A percentile compares a stretch with the other conserved stretches of the same genome.
These are phyloP conservation scores for Paguma larvata DNA, from an alignment of 2,797 vertebrate genomes.

Conservation along the genomic window DNA sequence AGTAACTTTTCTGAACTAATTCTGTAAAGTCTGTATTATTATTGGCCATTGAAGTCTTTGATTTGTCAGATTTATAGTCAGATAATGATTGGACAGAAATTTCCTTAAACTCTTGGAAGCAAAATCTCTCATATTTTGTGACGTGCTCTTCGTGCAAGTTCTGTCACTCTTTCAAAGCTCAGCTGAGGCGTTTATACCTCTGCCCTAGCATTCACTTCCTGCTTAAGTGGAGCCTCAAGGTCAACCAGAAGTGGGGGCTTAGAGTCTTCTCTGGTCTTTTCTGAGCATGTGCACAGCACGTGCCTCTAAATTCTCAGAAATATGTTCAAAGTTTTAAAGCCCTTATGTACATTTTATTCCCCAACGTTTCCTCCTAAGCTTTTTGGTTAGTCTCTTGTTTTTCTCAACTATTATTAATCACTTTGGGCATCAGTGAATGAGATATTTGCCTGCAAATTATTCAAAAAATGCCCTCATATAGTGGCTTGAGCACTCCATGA, in stretches of 20 bases:
- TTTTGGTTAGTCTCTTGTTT: not conserved
- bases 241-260: not conserved
- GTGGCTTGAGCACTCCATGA: not conserved
- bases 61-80: not conserved
- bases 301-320: not conserved
- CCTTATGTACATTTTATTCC: not conserved
- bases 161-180: not conserved
- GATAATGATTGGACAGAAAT: not conserved
- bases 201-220: not conserved
- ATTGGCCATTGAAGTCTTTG: not conserved
- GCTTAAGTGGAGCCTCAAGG: not conserved
- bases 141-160: not conserved
- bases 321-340: not conserved
- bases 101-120: not conserved
- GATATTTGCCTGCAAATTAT: not conserved
- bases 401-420: not conserved
- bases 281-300: not conserved
- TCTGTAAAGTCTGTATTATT: not conserved
- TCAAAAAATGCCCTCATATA: not conserved
- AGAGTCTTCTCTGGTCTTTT: not conserved
- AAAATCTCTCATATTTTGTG: not conserved
- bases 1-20: not conserved
- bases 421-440: not conserved
- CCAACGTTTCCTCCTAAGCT: not conserved
- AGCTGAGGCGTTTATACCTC: not conserved